A percentile compares a stretch with the other conserved stretches of the same genome.
Evolutionary conservation across 2,888 invertebrate species (phyloP).

Genomic region (Folsomia manolachei): DNA sequence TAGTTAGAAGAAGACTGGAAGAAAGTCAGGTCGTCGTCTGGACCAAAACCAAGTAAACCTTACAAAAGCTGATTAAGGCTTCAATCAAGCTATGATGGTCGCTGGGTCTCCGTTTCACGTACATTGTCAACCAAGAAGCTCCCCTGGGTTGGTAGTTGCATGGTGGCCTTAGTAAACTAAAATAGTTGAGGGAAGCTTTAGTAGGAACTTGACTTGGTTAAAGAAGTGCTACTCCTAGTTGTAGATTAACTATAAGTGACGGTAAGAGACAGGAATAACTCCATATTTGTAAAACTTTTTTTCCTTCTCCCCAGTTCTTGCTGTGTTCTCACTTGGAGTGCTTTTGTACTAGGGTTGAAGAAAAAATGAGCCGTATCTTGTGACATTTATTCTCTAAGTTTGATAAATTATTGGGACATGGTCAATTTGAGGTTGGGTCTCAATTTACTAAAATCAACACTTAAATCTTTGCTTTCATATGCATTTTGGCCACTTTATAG

Average conservation of each 20-base stretch:
- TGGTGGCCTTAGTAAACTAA: too few relatives aligned
- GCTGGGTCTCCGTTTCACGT: neutral
- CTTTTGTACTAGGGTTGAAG: neutral
- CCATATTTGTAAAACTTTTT: neutral
- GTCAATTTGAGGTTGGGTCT: neutral
- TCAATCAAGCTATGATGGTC: neutral
- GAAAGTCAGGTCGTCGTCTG: neutral
- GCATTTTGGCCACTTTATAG: too few relatives aligned
- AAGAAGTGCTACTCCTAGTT: too few relatives aligned
- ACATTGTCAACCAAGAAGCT: slow-evolving; percentile 1
- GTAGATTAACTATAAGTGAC: neutral
- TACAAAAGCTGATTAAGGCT: slow-evolving; percentile 6
- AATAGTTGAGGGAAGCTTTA: too few relatives aligned
- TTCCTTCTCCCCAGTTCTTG: too few relatives aligned
- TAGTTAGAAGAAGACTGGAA: neutral
- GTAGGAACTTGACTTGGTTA: too few relatives aligned
- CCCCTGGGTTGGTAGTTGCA: neutral
- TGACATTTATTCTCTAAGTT: neutral
- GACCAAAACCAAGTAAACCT: neutral
- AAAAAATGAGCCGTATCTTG: neutral
- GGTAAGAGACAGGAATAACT: neutral
- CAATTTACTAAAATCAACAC: neutral
- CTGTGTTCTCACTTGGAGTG: neutral
- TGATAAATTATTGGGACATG: neutral
- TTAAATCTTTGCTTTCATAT: too few relatives aligned